Evolutionary conservation across 2,113 vertebrate genomes (phyloP).

Genomic region (Taurulus bubalis): DNA sequence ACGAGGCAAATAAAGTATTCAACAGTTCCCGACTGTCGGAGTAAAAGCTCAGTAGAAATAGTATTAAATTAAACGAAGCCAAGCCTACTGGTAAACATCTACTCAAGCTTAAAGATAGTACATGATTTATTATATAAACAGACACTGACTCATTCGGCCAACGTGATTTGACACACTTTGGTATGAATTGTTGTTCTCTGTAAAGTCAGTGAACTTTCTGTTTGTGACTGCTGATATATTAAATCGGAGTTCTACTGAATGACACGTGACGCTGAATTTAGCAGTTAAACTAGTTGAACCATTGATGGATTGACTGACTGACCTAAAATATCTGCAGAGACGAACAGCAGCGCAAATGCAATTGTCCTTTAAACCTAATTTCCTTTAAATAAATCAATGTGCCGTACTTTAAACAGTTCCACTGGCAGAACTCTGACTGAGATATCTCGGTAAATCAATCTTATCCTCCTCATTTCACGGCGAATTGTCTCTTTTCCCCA

Average conservation of each 20-base stretch:
- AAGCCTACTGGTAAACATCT: not conserved
- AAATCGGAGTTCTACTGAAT: not conserved
- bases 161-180: not conserved
- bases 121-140: not conserved
- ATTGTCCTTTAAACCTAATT: slow-evolving; percentile 10
- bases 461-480: slow-evolving; percentile 55
- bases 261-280: not conserved
- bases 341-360: not conserved
- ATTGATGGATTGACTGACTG: not conserved
- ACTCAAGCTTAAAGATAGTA: not conserved
- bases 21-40: not conserved
- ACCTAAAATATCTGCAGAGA: not conserved
- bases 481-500: slow-evolving; percentile 58
- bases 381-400: slow-evolving; percentile 32
- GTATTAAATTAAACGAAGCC: not conserved
- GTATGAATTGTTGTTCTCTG: not conserved
- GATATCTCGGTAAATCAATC: slow-evolving; percentile 54
- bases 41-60: not conserved
- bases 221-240: not conserved
- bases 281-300: not conserved
- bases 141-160: not conserved
- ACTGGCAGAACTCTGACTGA: not conserved
- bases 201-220: not conserved
- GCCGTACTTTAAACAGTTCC: slow-evolving; percentile 15
- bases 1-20: not conserved